Conservation (phyloP, 2,888 invertebrate species). For the Plusia festucae region DNA sequence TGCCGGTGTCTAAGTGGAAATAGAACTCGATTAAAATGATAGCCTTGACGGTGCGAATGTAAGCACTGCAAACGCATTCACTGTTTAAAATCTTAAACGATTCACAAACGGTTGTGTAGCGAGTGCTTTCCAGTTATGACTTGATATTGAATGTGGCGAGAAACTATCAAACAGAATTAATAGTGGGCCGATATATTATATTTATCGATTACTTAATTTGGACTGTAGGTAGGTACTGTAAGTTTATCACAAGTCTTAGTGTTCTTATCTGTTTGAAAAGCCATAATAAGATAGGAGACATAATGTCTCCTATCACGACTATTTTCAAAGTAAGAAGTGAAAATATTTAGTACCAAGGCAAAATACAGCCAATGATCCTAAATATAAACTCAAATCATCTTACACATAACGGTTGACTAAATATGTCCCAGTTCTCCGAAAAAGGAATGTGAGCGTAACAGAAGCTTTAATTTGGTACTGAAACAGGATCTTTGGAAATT, state of each 20-base stretch:
- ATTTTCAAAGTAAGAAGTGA: too few species aligned
- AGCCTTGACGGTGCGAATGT: constrained; percentile 33
- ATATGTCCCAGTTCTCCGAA: neutral
- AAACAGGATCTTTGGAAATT: neutral
- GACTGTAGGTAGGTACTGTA: too few species aligned
- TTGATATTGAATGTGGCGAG: neutral
- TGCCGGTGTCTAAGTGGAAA: constrained; percentile 34
- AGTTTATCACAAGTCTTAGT: too few species aligned
- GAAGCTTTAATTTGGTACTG: constrained; percentile 1
- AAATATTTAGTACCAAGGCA: too few species aligned
- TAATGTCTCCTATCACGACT: too few species aligned
- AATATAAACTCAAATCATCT: neutral
- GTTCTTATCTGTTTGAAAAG: too few species aligned
- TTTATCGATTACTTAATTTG: too few species aligned
- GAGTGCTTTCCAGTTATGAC: neutral
- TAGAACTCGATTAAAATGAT: constrained; percentile 51
- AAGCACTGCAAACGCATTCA: constrained; percentile 11
- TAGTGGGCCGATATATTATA: too few species aligned
- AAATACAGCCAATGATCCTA: too few species aligned
- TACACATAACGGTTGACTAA: constrained; percentile 1
- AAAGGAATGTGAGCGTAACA: constrained; percentile 1
- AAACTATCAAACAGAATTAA: too few species aligned
- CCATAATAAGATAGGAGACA: too few species aligned
- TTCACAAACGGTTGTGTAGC: neutral
- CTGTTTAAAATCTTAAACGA: neutral